A percentile compares a stretch with the other conserved stretches of the same genome.
Evolutionary conservation across 1,140 invertebrate species (phyloP).

Genomic region (Mercenaria mercenaria): DNA sequence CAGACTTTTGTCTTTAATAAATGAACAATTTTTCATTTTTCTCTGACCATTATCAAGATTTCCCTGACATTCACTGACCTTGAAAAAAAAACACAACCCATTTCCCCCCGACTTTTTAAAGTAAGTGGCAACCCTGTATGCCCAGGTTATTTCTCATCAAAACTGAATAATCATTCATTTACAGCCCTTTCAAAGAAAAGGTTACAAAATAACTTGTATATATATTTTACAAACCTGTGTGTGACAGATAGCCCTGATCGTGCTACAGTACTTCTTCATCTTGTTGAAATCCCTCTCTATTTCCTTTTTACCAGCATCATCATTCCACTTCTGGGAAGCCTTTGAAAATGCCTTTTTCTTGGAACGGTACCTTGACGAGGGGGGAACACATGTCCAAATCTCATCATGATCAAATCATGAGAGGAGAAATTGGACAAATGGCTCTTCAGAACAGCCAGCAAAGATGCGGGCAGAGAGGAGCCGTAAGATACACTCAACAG

Average conservation of each 20-base stretch:
- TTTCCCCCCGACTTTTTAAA: too few relatives aligned
- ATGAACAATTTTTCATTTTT: too few relatives aligned
- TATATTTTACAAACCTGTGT: constrained; percentile 92
- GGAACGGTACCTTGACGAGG: constrained; percentile 95
- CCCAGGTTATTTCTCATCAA: too few relatives aligned
- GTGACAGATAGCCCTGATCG: constrained; percentile 98
- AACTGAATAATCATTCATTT: too few relatives aligned
- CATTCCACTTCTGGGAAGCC: constrained; percentile 99
- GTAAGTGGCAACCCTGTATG: too few relatives aligned
- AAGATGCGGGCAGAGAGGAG: constrained; percentile 62
- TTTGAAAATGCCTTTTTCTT: constrained; percentile 99
- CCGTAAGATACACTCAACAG: constrained; percentile 46
- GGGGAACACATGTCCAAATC: constrained; percentile 61
- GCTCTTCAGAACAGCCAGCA: constrained; percentile 72
- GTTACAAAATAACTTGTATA: too few relatives aligned
- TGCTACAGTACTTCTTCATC: constrained; percentile 99
- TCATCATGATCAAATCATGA: constrained; percentile 79
- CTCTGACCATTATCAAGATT: too few relatives aligned
- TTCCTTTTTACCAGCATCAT: constrained; percentile 97
- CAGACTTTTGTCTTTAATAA: too few relatives aligned
- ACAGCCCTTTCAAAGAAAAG: too few relatives aligned
- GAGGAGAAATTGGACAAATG: constrained; percentile 72
- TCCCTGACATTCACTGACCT: too few relatives aligned
- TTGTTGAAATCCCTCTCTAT: constrained; percentile 99
- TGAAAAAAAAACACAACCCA: too few relatives aligned